Conservation (phyloP, 2,888 invertebrate species). For the Phengaris alcon region DNA sequence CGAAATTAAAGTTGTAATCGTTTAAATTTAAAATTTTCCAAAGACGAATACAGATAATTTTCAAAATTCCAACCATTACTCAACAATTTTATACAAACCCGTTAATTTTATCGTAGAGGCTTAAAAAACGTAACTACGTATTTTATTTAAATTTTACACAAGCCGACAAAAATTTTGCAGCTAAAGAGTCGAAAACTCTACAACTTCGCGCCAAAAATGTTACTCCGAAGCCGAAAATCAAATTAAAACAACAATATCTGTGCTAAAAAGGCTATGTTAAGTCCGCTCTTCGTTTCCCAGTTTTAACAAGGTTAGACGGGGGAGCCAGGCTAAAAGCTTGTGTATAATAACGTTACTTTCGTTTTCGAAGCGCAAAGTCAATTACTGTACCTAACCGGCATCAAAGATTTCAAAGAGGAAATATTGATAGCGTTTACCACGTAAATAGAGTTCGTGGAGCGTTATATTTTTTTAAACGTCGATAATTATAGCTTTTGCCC, state of each 20-base stretch:
- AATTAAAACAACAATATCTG: slow-evolving; percentile 25
- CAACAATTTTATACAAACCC: too few species aligned
- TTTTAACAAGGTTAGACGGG: slow-evolving; percentile 45
- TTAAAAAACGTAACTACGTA: too few species aligned
- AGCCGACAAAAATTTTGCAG: too few species aligned
- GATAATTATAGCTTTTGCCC: too few species aligned
- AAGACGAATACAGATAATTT: too few species aligned
- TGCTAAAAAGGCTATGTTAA: slow-evolving; percentile 38
- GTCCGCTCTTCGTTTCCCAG: slow-evolving; percentile 41
- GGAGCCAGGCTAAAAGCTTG: slow-evolving; percentile 46
- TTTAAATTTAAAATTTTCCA: too few species aligned
- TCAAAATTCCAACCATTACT: too few species aligned
- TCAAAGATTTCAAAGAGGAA: slow-evolving; percentile 41
- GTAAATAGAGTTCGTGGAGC: slow-evolving; percentile 23
- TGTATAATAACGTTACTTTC: slow-evolving; percentile 48
- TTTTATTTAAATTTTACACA: too few species aligned
- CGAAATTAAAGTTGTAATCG: too few species aligned
- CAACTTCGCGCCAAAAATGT: not conserved
- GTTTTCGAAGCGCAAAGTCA: slow-evolving; percentile 46
- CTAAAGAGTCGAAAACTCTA: not conserved
- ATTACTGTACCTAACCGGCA: slow-evolving; percentile 43
- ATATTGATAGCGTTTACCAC: not conserved
- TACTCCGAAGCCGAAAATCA: slow-evolving; percentile 10
- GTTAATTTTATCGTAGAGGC: too few species aligned
- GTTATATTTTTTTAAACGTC: not conserved